Conservation (phyloP, 2,113 vertebrate species). For the Craseonycteris thonglongyai region DNA sequence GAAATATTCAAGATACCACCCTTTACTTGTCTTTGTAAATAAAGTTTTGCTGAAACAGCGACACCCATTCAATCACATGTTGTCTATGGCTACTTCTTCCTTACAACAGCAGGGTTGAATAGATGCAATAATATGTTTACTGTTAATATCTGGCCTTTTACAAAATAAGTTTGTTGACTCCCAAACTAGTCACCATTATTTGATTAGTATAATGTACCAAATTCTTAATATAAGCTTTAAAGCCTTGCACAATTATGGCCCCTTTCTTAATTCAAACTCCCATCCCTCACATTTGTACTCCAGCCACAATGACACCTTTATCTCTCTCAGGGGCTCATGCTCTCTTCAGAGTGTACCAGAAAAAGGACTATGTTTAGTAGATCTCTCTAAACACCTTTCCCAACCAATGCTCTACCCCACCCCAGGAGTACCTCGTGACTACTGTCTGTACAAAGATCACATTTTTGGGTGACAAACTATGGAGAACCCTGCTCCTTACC, state of each 20-base stretch:
- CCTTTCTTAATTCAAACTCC: neutral
- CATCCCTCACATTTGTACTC: neutral
- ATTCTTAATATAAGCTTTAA: neutral
- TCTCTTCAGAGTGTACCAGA: no score
- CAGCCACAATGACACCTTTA: neutral
- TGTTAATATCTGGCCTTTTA: neutral
- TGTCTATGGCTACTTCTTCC: neutral
- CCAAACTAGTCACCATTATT: neutral
- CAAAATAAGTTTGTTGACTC: neutral
- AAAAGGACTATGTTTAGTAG: no score
- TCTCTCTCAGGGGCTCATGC: neutral
- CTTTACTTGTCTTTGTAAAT: neutral
- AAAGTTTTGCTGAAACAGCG: slow-evolving; percentile 42
- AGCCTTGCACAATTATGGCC: neutral
- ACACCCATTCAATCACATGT: neutral
- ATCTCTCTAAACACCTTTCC: neutral
- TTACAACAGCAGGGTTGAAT: neutral
- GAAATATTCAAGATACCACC: neutral
- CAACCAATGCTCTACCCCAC: neutral
- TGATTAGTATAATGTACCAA: neutral
- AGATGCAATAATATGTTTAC: neutral
- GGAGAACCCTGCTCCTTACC: neutral
- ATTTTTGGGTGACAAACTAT: neutral
- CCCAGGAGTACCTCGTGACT: neutral
- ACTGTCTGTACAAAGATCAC: neutral